Conservation (phyloP, 2,888 invertebrate species). For the Agrilus mali region DNA sequence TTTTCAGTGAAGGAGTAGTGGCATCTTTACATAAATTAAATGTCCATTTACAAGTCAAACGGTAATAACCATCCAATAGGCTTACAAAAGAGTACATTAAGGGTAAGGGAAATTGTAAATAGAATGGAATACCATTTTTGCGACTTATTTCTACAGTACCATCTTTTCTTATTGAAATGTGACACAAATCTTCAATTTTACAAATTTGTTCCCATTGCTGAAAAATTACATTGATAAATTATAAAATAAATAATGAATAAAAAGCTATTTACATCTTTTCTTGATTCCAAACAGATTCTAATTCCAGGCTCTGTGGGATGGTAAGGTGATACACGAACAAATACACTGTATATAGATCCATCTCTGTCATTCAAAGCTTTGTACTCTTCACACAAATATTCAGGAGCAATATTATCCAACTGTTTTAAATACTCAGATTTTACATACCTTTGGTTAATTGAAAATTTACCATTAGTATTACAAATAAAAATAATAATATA, state of each 20-base stretch:
- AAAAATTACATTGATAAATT: slow-evolving; percentile 16
- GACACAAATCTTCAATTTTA: slow-evolving; percentile 72
- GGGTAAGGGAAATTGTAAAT: slow-evolving; percentile 55
- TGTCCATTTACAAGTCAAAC: slow-evolving; percentile 78
- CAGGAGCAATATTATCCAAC: slow-evolving; percentile 66
- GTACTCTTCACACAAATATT: slow-evolving; percentile 68
- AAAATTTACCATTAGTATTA: slow-evolving; percentile 3
- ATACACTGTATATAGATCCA: slow-evolving; percentile 55
- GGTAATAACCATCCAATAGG: slow-evolving; percentile 75
- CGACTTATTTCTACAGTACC: slow-evolving; percentile 63
- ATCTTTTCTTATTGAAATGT: slow-evolving; percentile 61
- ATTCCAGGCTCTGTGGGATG: slow-evolving; percentile 54
- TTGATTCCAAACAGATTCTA: slow-evolving; percentile 45
- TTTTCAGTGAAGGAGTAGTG: slow-evolving; percentile 64
- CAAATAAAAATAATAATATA: no score
- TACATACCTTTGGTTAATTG: slow-evolving; percentile 40
- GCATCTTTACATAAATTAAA: slow-evolving; percentile 78
- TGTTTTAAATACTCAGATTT: slow-evolving; percentile 73
- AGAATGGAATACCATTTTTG: slow-evolving; percentile 64
- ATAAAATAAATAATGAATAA: slow-evolving; percentile 3
- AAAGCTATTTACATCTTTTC: slow-evolving; percentile 42
- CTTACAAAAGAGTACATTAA: slow-evolving; percentile 69
- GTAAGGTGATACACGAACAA: slow-evolving; percentile 50
- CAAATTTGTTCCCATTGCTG: slow-evolving; percentile 61
- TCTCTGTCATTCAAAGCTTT: slow-evolving; percentile 53